A percentile compares a stretch with the other conserved stretches of the same genome.
Evolutionary conservation across 2,113 vertebrate genomes (phyloP).

Genomic region (Oreochromis niloticus): DNA sequence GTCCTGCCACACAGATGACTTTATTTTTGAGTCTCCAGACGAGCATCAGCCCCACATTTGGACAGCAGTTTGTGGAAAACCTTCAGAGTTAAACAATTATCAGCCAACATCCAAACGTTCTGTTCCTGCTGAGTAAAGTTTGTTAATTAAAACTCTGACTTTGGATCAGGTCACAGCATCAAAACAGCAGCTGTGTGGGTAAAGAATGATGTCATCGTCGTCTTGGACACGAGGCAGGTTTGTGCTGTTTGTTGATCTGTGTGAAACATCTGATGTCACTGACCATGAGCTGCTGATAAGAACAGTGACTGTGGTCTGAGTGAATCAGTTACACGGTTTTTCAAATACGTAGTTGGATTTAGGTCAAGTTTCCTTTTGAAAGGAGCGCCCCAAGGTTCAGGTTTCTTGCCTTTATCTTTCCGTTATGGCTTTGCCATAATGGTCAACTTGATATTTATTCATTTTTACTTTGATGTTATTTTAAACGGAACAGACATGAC

Average conservation of each 20-base stretch:
- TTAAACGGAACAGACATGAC: background rate
- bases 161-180: background rate
- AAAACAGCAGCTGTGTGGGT: background rate
- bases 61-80: background rate
- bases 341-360: background rate
- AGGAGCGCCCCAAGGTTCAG: background rate
- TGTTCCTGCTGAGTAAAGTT: background rate
- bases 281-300: background rate
- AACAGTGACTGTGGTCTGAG: fast-evolving
- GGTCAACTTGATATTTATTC: background rate
- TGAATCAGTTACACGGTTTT: background rate
- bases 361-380: background rate
- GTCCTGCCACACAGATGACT: background rate
- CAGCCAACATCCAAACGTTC: background rate
- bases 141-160: background rate
- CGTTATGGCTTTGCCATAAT: background rate
- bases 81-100: background rate
- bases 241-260: background rate
- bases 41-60: fast-evolving
- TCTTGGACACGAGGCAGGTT: background rate
- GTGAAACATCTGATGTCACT: background rate
- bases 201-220: background rate
- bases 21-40: background rate
- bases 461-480: fast-evolving
- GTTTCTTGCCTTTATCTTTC: background rate